phyloP scores from a whole-genome alignment of 2,113 vertebrate species.

The Epinephelus cyanopodus region DNA sequence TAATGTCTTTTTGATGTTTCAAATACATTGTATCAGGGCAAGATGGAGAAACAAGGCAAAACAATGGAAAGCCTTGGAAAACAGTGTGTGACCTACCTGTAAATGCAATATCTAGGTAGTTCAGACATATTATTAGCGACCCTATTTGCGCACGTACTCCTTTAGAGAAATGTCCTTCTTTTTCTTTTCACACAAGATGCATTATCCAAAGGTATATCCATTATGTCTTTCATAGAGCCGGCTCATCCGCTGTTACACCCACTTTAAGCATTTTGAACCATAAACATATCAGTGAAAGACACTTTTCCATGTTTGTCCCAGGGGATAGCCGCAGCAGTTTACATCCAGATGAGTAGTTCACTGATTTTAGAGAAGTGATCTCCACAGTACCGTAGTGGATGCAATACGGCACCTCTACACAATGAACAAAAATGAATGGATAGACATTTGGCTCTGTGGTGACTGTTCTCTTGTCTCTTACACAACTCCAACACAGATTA shows the following conservation, averaged over 20 bases:
- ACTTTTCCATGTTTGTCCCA: not conserved
- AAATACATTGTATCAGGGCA: slow-evolving; percentile 4
- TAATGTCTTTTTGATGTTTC: slow-evolving; percentile 11
- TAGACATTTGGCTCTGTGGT: not conserved
- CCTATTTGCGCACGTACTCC: not conserved
- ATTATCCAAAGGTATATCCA: not conserved
- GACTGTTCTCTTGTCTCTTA: not conserved
- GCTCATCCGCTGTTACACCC: not conserved
- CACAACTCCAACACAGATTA: not conserved
- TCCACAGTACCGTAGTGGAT: not conserved
- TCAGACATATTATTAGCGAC: not conserved
- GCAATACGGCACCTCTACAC: not conserved
- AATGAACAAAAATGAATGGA: not conserved
- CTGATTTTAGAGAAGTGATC: not conserved
- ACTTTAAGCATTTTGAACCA: not conserved
- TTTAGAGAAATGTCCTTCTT: not conserved
- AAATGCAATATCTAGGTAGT: not conserved
- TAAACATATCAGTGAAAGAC: not conserved
- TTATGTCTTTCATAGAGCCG: not conserved
- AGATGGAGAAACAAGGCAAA: not conserved
- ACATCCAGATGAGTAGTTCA: not conserved
- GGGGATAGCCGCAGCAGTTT: not conserved
- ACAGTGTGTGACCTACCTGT: not conserved
- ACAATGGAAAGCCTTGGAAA: slow-evolving; percentile 2
- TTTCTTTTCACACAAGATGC: not conserved